Percentiles rank a stretch among this genome's conserved stretches.
These are phyloP conservation scores for Vulpes vulpes DNA, from an alignment of 2,113 vertebrate genomes.

Conservation along the genomic window DNA sequence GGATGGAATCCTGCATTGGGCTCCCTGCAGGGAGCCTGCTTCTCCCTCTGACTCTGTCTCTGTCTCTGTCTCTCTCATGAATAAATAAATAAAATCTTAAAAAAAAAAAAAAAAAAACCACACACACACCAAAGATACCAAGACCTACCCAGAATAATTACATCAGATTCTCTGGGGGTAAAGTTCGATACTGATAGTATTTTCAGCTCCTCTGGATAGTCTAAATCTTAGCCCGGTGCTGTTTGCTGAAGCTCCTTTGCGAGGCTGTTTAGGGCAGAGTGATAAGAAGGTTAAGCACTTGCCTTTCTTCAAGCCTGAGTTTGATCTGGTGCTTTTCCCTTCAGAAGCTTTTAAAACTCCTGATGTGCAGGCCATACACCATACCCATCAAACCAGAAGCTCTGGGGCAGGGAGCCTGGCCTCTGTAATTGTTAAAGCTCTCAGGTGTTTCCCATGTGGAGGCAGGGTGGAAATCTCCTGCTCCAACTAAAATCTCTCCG, in stretches of 20 bases:
- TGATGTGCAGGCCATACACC: background rate
- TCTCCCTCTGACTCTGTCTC: no score
- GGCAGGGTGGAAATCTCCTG: background rate
- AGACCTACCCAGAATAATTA: background rate
- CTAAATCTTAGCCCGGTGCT: background rate
- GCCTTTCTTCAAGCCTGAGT: background rate
- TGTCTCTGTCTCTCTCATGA: no score
- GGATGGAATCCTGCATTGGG: no score
- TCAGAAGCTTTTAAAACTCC: background rate
- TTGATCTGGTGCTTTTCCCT: background rate
- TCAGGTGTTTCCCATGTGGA: background rate
- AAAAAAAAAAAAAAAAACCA: no score
- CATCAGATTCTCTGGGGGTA: background rate
- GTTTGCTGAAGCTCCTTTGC: background rate
- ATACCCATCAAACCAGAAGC: background rate
- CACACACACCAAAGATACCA: background rate
- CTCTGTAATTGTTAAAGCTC: background rate
- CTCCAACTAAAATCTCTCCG: conserved; percentile 24
- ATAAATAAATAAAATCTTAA: no score
- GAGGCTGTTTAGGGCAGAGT: background rate
- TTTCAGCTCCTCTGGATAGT: background rate
- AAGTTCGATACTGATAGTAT: background rate
- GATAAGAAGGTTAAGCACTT: background rate
- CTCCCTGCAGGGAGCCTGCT: no score
- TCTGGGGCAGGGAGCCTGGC: background rate